These are phyloP conservation scores for Plutomurus gul DNA, from an alignment of 1,140 invertebrate genomes.

Conservation along the genomic window DNA sequence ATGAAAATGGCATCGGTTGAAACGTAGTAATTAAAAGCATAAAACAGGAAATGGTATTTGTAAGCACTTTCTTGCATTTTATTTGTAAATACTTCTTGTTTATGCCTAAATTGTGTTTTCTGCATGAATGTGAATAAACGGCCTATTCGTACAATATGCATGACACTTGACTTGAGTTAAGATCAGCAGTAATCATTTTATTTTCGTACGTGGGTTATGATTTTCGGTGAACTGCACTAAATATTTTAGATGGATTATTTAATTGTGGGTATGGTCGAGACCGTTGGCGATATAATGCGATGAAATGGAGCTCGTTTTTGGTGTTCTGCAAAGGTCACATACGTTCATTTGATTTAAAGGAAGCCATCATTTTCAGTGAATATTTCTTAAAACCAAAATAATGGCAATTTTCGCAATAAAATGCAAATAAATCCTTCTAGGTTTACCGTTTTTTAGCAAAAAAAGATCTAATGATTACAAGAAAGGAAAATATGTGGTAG, in stretches of 20 bases:
- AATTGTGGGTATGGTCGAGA: neutral
- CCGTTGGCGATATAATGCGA: too few relatives aligned
- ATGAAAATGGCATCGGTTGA: neutral
- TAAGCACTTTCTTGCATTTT: conserved; percentile 27
- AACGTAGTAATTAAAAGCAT: conserved; percentile 15
- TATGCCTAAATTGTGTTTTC: conserved; percentile 9
- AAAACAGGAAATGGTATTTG: neutral
- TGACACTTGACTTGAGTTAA: neutral
- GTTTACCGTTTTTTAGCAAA: too few relatives aligned
- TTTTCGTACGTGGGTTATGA: neutral
- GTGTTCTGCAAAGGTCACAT: too few relatives aligned
- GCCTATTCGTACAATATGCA: neutral
- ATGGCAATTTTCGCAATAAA: too few relatives aligned
- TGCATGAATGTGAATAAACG: neutral
- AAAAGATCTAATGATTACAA: too few relatives aligned
- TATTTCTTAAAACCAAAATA: too few relatives aligned
- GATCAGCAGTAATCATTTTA: conserved; percentile 13
- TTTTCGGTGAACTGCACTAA: conserved; percentile 1
- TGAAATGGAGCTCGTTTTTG: too few relatives aligned
- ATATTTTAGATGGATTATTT: conserved; percentile 2
- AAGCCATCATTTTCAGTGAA: too few relatives aligned
- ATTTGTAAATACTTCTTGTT: conserved; percentile 25
- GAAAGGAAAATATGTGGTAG: too few relatives aligned
- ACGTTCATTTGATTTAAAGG: too few relatives aligned
- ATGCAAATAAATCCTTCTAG: too few relatives aligned